Base-by-base conservation (phyloP, 2,113 vertebrate genomes). In the Gila orcuttii region DNA sequence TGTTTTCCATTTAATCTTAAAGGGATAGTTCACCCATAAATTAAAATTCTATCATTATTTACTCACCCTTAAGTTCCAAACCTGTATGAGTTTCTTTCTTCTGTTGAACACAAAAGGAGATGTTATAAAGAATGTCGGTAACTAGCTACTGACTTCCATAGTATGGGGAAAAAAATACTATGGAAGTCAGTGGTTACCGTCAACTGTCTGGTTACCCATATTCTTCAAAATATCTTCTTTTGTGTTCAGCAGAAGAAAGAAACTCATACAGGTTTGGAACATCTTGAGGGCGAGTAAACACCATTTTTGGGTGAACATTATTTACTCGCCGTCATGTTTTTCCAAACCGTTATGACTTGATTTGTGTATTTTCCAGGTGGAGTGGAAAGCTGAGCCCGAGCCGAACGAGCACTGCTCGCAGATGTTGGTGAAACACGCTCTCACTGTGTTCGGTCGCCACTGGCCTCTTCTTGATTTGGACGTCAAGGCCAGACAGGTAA, bases 401-500 rank as follows among this genome's bases (percentile, higher is more conserved):
- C 96, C 96, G 5, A 92, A 94, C 59, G 31, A 87, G 21, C 96
- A 97, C 60, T 97, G 96, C 78, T 96, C 96, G 17, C 90, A 52
- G 88, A 92, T 97, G 95, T 62, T 91, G 68, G 42, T 97, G 76
- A 93, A 94, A 19, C 96, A 97, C 47, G 36, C 75, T 0, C 33
- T 95, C 0, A 93, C 90, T 1, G 7, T 96, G 77, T 96, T 96
- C 0, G 95, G 96, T 12, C 87, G 47, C 7, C 94, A 85, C 50
- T 82, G 93, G 87, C 76, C 94, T 68, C 68, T 95, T 45, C 82
- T 96, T 68, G 96, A 96, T 52, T 3, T 96, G 23, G 66, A 85
- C 0, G 93, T 96, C 28, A 92, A 94, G 47, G 96, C 93, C 73
- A 92, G 94, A 90, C 96, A 96, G 95, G 96, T 96, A 90, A 74